Conservation (phyloP, 2,888 invertebrate genomes). For the Epsilonema sp. region DNA sequence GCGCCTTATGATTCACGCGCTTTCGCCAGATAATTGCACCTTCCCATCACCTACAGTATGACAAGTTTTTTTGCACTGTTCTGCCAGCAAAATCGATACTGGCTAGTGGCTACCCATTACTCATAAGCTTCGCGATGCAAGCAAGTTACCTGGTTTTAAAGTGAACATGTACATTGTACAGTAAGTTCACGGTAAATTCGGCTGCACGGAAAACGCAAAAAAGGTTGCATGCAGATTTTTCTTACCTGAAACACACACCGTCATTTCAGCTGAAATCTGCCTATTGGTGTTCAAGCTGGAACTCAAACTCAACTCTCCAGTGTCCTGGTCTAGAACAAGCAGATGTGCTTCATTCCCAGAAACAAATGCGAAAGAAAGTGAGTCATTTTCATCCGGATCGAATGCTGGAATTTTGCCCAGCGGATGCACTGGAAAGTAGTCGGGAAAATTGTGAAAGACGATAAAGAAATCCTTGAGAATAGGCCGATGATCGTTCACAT, state of each 20-base stretch:
- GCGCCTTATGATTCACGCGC: too few relatives aligned
- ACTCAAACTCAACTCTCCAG: conserved; percentile 64
- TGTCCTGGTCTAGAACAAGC: conserved; percentile 60
- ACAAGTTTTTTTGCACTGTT: too few relatives aligned
- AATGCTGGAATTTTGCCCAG: conserved; percentile 77
- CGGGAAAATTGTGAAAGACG: conserved; percentile 81
- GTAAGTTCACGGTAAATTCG: too few relatives aligned
- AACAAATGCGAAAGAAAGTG: conserved; percentile 9
- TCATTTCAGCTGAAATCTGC: conserved; percentile 74
- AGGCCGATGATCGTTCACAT: conserved; percentile 70
- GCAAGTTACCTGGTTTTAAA: too few relatives aligned
- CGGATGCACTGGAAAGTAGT: conserved; percentile 73
- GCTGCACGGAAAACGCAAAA: too few relatives aligned
- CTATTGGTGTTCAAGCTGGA: conserved; percentile 87
- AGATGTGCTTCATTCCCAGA: conserved; percentile 6
- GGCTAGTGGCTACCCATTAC: too few relatives aligned
- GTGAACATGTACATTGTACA: too few relatives aligned
- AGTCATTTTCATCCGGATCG: conserved; percentile 69
- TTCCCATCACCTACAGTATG: too few relatives aligned
- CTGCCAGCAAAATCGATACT: too few relatives aligned
- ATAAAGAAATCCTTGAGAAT: conserved; percentile 67
- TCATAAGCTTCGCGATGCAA: too few relatives aligned
- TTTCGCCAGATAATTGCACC: too few relatives aligned
- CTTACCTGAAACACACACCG: conserved; percentile 71
- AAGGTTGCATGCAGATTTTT: too few relatives aligned